Percentiles rank a stretch among this genome's conserved stretches.
Conservation (phyloP, 2,113 vertebrate genomes). For the Rhinopomastus cyanomelas region DNA sequence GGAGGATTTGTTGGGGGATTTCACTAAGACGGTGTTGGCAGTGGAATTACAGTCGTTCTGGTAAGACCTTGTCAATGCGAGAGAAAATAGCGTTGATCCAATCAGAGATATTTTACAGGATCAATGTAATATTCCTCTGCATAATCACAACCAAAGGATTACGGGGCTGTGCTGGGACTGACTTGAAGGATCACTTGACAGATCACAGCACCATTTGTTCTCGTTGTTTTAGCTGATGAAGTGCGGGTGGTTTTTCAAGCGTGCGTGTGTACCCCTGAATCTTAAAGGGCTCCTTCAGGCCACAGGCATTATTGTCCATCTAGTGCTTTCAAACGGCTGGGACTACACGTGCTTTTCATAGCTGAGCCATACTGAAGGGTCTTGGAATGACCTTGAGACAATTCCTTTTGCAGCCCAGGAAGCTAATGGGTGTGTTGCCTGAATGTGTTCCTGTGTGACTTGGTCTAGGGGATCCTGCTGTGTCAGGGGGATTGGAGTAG, state of each 20-base stretch:
- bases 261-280: neutral
- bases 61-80: constrained; percentile 63
- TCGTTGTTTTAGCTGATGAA: constrained; percentile 27
- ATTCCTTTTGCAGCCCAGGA: neutral
- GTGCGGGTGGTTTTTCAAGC: neutral
- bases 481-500: too few relatives aligned
- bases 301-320: neutral
- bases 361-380: neutral
- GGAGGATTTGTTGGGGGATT: constrained; percentile 77
- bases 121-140: constrained; percentile 66
- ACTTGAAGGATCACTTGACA: constrained; percentile 43
- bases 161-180: constrained; percentile 35
- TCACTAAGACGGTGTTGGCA: constrained; percentile 72
- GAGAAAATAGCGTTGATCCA: constrained; percentile 70
- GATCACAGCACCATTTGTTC: constrained; percentile 49
- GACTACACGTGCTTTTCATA: neutral
- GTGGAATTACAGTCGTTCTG: constrained; percentile 69
- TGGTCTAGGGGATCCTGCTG: too few relatives aligned
- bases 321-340: constrained; percentile 32
- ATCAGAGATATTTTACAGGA: constrained; percentile 70
- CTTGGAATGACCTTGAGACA: constrained; percentile 34
- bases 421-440: neutral
- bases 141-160: constrained; percentile 60
- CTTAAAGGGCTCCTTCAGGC: neutral
- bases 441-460: too few relatives aligned